Evolutionary conservation across 2,797 vertebrate genomes (phyloP).

Genomic region (Smutsia gigantea): DNA sequence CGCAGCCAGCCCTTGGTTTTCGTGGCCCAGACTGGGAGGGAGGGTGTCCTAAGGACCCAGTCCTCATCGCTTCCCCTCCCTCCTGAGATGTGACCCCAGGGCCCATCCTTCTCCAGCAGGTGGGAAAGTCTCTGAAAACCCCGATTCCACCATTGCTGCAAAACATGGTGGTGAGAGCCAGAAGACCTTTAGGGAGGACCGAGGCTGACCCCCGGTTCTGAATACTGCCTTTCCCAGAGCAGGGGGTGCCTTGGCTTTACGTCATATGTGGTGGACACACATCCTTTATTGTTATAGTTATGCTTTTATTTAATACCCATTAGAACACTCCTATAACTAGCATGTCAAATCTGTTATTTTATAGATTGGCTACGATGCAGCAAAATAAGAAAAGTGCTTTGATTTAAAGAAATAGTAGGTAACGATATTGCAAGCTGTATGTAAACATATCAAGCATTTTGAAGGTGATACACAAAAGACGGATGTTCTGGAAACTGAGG

Average conservation of each 20-base stretch:
- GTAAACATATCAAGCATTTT: neutral
- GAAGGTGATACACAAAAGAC: neutral
- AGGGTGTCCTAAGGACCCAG: neutral
- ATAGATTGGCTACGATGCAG: neutral
- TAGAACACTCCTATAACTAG: neutral
- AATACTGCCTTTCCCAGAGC: neutral
- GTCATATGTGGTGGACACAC: neutral
- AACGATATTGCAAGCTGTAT: neutral
- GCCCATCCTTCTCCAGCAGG: neutral
- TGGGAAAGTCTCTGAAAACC: neutral
- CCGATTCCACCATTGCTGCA: neutral
- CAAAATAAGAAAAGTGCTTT: slow-evolving; percentile 30
- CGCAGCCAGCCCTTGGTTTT: no score
- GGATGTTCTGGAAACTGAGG: neutral
- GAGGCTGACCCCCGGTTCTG: neutral
- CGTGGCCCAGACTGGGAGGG: neutral
- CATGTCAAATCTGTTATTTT: neutral
- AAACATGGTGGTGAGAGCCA: neutral
- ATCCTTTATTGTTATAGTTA: neutral
- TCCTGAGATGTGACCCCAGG: neutral
- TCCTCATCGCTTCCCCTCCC: neutral
- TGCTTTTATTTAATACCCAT: neutral
- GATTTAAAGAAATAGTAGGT: neutral
- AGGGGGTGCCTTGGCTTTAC: neutral
- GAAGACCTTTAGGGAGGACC: neutral